Percentiles rank a stretch among this genome's conserved stretches.
Conservation (phyloP, 1,140 invertebrate genomes). For the Saccostrea cuccullata region DNA sequence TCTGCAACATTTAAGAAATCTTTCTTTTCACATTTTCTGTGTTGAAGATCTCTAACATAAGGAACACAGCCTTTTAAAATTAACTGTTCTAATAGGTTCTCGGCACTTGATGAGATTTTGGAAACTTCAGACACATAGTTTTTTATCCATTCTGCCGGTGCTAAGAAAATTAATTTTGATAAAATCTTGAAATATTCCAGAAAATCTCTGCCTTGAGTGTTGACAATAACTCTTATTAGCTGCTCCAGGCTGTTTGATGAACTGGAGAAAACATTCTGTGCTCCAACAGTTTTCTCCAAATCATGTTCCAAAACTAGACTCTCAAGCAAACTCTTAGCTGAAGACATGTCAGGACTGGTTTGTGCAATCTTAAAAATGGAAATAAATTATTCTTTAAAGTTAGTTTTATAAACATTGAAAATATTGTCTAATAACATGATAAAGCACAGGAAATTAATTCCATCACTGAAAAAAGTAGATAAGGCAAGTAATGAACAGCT, state of each 20-base stretch:
- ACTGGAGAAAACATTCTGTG: not conserved
- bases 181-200: constrained; percentile 39
- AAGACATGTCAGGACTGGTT: not conserved
- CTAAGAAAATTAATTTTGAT: constrained; percentile 40
- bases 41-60: constrained; percentile 52
- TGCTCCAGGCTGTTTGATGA: not conserved
- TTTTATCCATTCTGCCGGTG: constrained; percentile 44
- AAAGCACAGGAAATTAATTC: too few relatives aligned
- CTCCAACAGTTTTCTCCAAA: not conserved
- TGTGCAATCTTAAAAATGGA: too few relatives aligned
- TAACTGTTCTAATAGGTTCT: not conserved
- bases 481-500: too few relatives aligned
- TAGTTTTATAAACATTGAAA: too few relatives aligned
- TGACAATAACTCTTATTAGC: not conserved
- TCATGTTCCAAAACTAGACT: not conserved
- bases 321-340: not conserved
- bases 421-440: too few relatives aligned
- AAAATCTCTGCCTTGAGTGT: not conserved
- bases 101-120: not conserved
- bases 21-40: constrained; percentile 57
- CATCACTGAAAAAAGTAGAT: too few relatives aligned
- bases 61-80: constrained; percentile 17
- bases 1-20: constrained; percentile 59
- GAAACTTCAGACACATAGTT: constrained; percentile 41
- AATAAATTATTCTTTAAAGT: too few relatives aligned